Base-by-base conservation (phyloP, 30 jellyfish, hydroid and myxozoan species). In the Hydractinia echinata region DNA sequence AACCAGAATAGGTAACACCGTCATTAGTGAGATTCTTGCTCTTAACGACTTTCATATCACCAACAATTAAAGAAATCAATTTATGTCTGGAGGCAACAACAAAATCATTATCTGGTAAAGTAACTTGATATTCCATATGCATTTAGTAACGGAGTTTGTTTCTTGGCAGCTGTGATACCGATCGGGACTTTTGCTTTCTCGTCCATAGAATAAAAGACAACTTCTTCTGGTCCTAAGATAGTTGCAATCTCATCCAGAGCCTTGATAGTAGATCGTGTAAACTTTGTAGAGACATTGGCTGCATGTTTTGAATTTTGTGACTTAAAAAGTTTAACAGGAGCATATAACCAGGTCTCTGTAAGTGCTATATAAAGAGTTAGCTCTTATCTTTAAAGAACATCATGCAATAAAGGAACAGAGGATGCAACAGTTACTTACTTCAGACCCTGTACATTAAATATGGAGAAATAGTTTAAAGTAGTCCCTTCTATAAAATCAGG, bases 141-240 rank as follows among this genome's bases (percentile, higher is more conserved):
- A 51, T 72, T n/a, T 48, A 83, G 83, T 48, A 83, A 20, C 80
- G 76, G 91, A 10, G 91, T 62, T 76, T 83, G 91, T 62, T 83
- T 83, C 81, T 76, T 83, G 71, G 84, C 91, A 83, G 90, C 89
- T 51, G 91, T 83, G 70, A 83, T 48, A 49, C 90, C 92, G 21
- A 83, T 83, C 86, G 0, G 91, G 85, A 61, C 91, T 83, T 83
- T 83, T 20, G 90, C 91, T 76, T 83, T 83, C 66, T 83, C 85
- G 76, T 83, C 91, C 86, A 39, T 64, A 53, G 82, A 83, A 51
- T 81, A 87, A 81, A 79, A 60, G 15, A 16, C 19, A 13, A 58
- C 69, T 58, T 58, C 3, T 11, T 13, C 69, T 11, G 69, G 69
- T 55, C 86, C 86, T 54, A 79, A 61, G 61, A 60, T 58, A 61